Evolutionary conservation across 2,888 invertebrate genomes (phyloP), one percentile per base, ranked within the genome.

Genomic region (Acrobasis consociella): DNA sequence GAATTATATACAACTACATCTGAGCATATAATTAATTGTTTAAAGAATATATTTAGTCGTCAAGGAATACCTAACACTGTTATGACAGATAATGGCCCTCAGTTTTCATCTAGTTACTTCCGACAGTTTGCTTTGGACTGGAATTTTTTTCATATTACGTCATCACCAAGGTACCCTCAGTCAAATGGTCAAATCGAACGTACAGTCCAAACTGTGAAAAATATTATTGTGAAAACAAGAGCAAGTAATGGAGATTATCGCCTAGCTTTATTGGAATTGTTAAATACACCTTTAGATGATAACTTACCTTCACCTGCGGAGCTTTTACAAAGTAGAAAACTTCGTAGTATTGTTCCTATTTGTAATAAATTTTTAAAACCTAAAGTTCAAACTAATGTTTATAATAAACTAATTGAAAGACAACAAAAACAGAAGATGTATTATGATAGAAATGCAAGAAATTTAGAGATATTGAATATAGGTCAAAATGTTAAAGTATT

Each of bases 51-150:
- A 22, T 69, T 71, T 63, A 52, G 63, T 9, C 62, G 67, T 15
- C 66, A 69, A 9, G 70, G 72, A 0, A 69, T 71, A 39, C 69
- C 72, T 0, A 52, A 64, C 9, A 58, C 56, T 22, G 51, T 68
- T 9, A 62, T 67, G 61, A 63, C 67, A 1, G 69, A 72, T 58
- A 62, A 62, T 50, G 70, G 69, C 2, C 68, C 69, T 2, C 55
- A 69, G 49, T 69, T 69, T 60, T 49, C 58, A 15, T 39, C 39
- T 39, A 31, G 16, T 1, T n/a, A 51, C 8, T 71, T 72, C 52
- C 53, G 37, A 46, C n/a, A 63, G 2, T 70, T 71, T 65, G 11
- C 58, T 1, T 16, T 46, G 8, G 15, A 61, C 2, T 72, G 70
- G 69, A 39, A 39, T 10, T 39, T 39, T 39, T 39, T 1, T 39